Conservation (phyloP, 2,113 vertebrate genomes). For the Terrapene triunguis region DNA sequence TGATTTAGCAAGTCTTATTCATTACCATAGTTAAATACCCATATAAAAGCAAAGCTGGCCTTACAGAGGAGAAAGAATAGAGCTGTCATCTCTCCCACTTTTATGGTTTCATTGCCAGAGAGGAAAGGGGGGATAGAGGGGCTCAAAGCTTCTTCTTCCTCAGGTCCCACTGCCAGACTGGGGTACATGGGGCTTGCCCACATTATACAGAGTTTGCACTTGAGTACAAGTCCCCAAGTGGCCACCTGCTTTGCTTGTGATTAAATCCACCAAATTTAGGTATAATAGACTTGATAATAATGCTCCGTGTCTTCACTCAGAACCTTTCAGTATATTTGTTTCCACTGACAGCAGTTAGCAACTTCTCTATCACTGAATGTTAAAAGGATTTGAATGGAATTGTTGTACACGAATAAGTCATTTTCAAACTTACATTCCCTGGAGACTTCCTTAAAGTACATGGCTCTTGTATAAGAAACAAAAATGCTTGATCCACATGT, state of each 20-base stretch:
- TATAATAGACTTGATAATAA: neutral
- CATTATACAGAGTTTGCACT: neutral
- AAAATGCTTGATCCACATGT: neutral
- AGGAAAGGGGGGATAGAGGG: neutral
- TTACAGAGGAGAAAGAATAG: neutral
- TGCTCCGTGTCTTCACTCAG: neutral
- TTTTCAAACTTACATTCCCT: slow-evolving; percentile 9
- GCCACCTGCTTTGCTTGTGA: neutral
- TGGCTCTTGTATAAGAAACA: slow-evolving; percentile 17
- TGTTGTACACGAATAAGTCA: neutral
- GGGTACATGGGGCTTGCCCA: neutral
- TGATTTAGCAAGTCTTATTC: neutral
- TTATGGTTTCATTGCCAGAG: neutral
- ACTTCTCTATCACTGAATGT: neutral
- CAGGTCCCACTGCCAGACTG: neutral
- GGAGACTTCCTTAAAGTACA: neutral
- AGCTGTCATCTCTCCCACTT: neutral
- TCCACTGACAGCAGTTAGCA: neutral
- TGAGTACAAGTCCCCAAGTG: neutral
- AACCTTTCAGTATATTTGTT: neutral
- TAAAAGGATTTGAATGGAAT: neutral
- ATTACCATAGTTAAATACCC: neutral
- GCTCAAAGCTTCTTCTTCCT: neutral
- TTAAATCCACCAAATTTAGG: neutral
- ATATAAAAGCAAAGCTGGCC: neutral